Evolutionary conservation across 1,140 invertebrate genomes (phyloP).

Genomic region (Popillia japonica): DNA sequence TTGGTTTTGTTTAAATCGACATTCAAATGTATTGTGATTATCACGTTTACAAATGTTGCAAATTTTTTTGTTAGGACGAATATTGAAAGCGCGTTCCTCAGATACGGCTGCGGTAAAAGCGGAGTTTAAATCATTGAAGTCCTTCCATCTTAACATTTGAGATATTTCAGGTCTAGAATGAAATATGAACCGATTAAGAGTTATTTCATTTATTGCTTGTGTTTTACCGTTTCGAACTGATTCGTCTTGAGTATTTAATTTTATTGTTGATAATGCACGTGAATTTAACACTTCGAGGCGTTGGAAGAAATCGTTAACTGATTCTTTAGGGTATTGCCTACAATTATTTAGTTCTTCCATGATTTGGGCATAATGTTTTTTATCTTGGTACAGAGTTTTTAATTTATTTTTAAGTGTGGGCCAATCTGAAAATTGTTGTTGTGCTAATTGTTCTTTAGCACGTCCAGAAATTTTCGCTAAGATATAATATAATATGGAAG

Average conservation of each 20-base stretch:
- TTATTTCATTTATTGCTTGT: not conserved
- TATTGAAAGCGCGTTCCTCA: constrained; percentile 2
- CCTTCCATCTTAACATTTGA: constrained; percentile 11
- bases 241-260: not conserved
- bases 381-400: constrained; percentile 1
- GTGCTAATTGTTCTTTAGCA: not conserved
- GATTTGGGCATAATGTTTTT: no score
- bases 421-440: constrained; percentile 2
- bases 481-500: not conserved
- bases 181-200: constrained; percentile 15
- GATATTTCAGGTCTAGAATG: not conserved
- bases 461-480: not conserved
- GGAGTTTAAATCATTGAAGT: not conserved
- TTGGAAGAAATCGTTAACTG: not conserved
- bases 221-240: not conserved
- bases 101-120: not conserved
- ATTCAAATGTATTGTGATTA: not conserved
- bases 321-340: not conserved
- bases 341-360: constrained; percentile 24
- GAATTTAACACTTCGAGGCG: not conserved
- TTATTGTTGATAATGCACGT: not conserved
- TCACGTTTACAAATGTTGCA: not conserved
- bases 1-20: not conserved
- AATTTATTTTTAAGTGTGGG: not conserved
- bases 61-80: constrained; percentile 24